phyloP scores from a whole-genome alignment of 2,888 invertebrate species.

The Timema podura region DNA sequence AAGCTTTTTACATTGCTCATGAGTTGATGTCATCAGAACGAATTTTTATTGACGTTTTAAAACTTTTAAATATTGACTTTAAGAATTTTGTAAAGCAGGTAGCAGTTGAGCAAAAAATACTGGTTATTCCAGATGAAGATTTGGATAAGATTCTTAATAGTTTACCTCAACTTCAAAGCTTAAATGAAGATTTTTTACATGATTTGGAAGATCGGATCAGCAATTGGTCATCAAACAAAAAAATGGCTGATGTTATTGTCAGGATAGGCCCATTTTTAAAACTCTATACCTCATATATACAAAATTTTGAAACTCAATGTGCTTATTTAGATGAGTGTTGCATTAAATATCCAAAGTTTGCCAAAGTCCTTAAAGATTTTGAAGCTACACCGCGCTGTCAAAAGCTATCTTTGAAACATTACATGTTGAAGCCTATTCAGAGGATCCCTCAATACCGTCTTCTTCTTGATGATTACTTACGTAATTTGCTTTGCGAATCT shows the following conservation, averaged over 20 bases:
- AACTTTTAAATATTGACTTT: slow-evolving; percentile 51
- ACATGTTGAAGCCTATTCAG: slow-evolving; percentile 64
- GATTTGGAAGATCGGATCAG: slow-evolving; percentile 49
- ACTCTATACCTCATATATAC: slow-evolving; percentile 53
- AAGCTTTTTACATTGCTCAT: slow-evolving; percentile 49
- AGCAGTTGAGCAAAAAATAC: slow-evolving; percentile 37
- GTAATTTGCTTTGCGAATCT: slow-evolving; percentile 48
- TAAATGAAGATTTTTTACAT: slow-evolving; percentile 51
- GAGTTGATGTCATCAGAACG: slow-evolving; percentile 54
- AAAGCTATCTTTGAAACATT: slow-evolving; percentile 56
- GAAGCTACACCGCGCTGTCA: slow-evolving; percentile 41
- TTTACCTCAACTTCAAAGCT: slow-evolving; percentile 50
- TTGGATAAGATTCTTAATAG: slow-evolving; percentile 49
- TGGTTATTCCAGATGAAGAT: slow-evolving; percentile 46
- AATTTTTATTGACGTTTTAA: slow-evolving; percentile 52
- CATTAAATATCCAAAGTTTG: slow-evolving; percentile 49
- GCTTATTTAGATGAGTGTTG: slow-evolving; percentile 49
- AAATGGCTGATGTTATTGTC: slow-evolving; percentile 54
- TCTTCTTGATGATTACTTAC: slow-evolving; percentile 57
- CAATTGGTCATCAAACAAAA: slow-evolving; percentile 46
- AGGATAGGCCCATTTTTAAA: slow-evolving; percentile 57
- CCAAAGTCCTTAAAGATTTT: slow-evolving; percentile 48
- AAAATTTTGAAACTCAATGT: slow-evolving; percentile 50
- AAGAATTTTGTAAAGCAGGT: slow-evolving; percentile 42
- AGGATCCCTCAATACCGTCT: slow-evolving; percentile 62